Evolutionary conservation across 2,888 invertebrate genomes (phyloP), one percentile per base, ranked within the genome.

Genomic region (Pseudanteris insignis): DNA sequence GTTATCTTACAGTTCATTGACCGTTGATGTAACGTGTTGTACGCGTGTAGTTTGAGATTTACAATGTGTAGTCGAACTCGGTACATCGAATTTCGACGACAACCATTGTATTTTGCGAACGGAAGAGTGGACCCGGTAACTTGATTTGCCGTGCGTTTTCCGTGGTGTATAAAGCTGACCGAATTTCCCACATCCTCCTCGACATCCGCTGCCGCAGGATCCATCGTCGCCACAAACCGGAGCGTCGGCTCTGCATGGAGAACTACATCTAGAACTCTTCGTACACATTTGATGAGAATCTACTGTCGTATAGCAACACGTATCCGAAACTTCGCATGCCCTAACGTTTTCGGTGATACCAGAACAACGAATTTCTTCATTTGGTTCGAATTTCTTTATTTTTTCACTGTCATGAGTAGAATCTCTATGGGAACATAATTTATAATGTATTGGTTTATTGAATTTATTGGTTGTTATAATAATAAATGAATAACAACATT

Each of bases 201-300:
- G 68, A 53, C 75, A 74, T 59, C 76, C 73, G 34, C 68, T 40
- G n/a, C 74, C 73, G 55, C 76, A 75, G 40, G 67, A 71, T 61
- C 75, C 74, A 25, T 74, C 71, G 8, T 68, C 66, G 3, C 72
- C 71, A 37, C 75, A 75, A 33, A 65, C 54, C 40, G 57, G 65
- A 25, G 48, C 12, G 8, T 67, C 65, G 6, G 54, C 53, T 6
- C 43, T 60, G 51, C 74, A 75, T 1, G 61, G 26, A 10, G 54
- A 57, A 29, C 55, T 50, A 30, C 32, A 68, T 21, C 53, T 32
- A 7, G 44, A 44, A 9, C 47, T 8, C 53, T 71, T 71, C 36
- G 36, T 57, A 29, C 66, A 72, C 34, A 55, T 15, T 28, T 66
- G 69, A 43, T 66, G 67, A 47, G 66, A 66, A 3, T 65, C 67